Evolutionary conservation across 2,888 invertebrate species (phyloP).

Genomic region (Biston betularia): DNA sequence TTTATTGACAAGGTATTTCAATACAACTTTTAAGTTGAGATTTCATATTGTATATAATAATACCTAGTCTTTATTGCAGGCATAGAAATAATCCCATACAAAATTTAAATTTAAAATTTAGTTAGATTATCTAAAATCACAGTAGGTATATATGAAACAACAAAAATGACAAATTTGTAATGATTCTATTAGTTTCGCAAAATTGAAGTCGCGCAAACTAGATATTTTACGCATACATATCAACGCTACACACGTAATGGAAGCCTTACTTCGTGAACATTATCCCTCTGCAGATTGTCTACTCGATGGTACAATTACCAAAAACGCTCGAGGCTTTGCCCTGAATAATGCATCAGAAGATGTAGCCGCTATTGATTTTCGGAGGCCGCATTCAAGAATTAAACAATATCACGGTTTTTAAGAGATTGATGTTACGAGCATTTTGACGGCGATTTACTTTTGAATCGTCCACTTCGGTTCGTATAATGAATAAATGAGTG

Average conservation of each 20-base stretch:
- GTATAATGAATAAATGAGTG: not conserved
- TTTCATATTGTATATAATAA: too few species aligned
- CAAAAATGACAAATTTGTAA: too few species aligned
- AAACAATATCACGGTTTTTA: slow-evolving; percentile 38
- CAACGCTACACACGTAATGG: not conserved
- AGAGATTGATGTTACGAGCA: slow-evolving; percentile 25
- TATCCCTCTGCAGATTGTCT: not conserved
- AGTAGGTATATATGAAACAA: too few species aligned
- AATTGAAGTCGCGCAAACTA: too few species aligned
- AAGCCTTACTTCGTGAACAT: not conserved
- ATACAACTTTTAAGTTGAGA: too few species aligned
- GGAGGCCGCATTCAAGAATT: slow-evolving; percentile 37
- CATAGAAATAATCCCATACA: too few species aligned
- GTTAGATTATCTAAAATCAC: too few species aligned
- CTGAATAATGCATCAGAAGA: slow-evolving; percentile 32
- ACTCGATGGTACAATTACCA: slow-evolving; percentile 37
- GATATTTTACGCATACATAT: too few species aligned
- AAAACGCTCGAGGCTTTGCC: slow-evolving; percentile 50
- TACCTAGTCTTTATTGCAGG: too few species aligned
- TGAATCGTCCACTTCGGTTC: slow-evolving; percentile 9
- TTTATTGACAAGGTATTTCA: too few species aligned
- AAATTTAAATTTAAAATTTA: too few species aligned
- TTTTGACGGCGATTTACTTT: slow-evolving; percentile 20
- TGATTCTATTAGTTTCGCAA: too few species aligned
- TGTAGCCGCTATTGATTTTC: slow-evolving; percentile 30